phyloP scores from a whole-genome alignment of 2,888 invertebrate genomes.

The Sericinus montela region DNA sequence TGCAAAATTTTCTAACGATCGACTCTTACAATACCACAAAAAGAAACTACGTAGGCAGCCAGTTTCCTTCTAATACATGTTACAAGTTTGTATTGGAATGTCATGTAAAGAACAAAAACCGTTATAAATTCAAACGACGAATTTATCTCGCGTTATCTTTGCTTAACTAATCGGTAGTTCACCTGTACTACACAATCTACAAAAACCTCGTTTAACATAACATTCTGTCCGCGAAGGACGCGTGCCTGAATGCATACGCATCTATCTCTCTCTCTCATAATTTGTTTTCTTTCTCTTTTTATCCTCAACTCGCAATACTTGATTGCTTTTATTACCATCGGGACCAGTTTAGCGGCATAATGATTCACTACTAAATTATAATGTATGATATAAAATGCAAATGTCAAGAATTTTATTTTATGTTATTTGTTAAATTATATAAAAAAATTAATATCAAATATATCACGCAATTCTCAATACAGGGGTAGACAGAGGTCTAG shows the following conservation, averaged over 20 bases:
- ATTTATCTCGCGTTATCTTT: neutral
- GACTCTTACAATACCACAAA: too few species aligned
- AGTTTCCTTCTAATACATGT: too few species aligned
- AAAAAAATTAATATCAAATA: too few species aligned
- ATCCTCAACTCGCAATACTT: conserved; percentile 17
- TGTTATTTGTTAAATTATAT: too few species aligned
- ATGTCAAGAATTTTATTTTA: neutral
- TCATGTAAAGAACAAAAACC: too few species aligned
- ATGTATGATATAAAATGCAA: neutral
- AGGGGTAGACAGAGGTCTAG: too few species aligned
- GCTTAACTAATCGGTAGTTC: conserved; percentile 41
- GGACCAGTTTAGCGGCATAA: conserved; percentile 43
- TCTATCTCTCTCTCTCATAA: conserved; percentile 37
- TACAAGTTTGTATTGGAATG: too few species aligned
- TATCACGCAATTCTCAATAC: too few species aligned
- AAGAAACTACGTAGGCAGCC: too few species aligned
- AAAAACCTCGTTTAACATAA: conserved; percentile 49
- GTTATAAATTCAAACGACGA: too few species aligned
- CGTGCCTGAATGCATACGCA: conserved; percentile 67
- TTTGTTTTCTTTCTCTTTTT: conserved; percentile 34
- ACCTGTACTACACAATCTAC: conserved; percentile 35
- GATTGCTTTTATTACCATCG: conserved; percentile 47
- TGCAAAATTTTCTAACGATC: too few species aligned
- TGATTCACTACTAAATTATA: neutral
- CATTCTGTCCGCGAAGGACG: conserved; percentile 67